phyloP scores from a whole-genome alignment of 2,888 invertebrate species.

The Xestobium rufovillosum region DNA sequence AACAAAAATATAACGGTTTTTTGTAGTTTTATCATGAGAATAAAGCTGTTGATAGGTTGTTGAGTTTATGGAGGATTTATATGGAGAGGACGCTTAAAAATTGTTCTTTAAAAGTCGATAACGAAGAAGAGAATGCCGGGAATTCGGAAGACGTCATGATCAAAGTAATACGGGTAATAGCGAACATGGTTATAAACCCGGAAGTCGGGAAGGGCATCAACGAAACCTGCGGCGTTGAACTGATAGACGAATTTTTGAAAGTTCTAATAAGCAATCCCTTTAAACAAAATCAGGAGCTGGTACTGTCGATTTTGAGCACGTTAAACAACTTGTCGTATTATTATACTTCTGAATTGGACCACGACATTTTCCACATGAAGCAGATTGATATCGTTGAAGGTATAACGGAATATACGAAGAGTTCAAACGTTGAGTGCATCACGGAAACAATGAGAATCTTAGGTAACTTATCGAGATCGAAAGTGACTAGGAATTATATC shows the following conservation, averaged over 20 bases:
- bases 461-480: constrained; percentile 72
- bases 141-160: constrained; percentile 61
- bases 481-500: constrained; percentile 56
- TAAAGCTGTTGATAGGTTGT: constrained; percentile 48
- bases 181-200: constrained; percentile 74
- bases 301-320: constrained; percentile 71
- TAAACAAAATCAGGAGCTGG: constrained; percentile 61
- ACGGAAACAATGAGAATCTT: constrained; percentile 72
- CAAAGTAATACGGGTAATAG: constrained; percentile 73
- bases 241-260: constrained; percentile 42
- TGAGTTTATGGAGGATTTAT: constrained; percentile 47
- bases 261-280: constrained; percentile 44
- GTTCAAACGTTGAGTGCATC: constrained; percentile 46
- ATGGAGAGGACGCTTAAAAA: constrained; percentile 44
- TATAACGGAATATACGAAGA: constrained; percentile 43
- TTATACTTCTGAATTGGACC: constrained; percentile 44
- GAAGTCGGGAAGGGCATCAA: constrained; percentile 64
- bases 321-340: constrained; percentile 81
- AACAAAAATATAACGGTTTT: neutral
- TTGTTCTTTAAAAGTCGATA: constrained; percentile 37
- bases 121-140: constrained; percentile 38
- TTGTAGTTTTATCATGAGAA: constrained; percentile 51
- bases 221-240: constrained; percentile 36
- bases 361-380: constrained; percentile 44
- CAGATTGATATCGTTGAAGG: constrained; percentile 47